A percentile compares a stretch with the other conserved stretches of the same genome.
Conservation (phyloP, 2,888 invertebrate genomes). For the Leucophenga maculata region DNA sequence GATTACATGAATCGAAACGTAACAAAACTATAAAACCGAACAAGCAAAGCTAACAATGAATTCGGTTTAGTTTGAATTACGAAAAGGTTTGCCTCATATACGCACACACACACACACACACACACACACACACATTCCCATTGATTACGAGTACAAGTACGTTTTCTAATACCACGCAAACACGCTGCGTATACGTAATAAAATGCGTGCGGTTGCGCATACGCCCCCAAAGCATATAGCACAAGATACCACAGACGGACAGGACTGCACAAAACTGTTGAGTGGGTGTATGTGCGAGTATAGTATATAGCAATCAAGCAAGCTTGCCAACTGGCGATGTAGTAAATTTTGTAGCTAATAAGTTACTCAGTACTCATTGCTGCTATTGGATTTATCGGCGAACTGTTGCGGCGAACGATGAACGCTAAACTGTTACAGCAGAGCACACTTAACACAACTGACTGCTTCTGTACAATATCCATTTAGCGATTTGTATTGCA, state of each 20-base stretch:
- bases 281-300: not conserved
- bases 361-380: conserved; percentile 5
- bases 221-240: not conserved
- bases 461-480: not conserved
- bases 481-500: conserved; percentile 7
- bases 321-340: not conserved
- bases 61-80: no score
- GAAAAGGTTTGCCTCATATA: no score
- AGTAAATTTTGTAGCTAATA: conserved; percentile 6
- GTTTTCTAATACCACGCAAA: no score
- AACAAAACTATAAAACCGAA: no score
- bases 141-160: not conserved
- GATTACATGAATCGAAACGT: no score
- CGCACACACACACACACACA: no score
- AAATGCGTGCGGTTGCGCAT: conserved; percentile 10
- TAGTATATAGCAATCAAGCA: not conserved
- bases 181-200: conserved; percentile 18
- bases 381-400: conserved; percentile 6
- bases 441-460: not conserved
- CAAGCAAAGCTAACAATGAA: no score
- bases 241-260: no score
- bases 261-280: no score
- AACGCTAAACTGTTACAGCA: not conserved
- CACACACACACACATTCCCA: no score
- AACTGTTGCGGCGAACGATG: conserved; percentile 1